Evolutionary conservation across 2,113 vertebrate species (phyloP).

Genomic region (Orientallactaga bullata): DNA sequence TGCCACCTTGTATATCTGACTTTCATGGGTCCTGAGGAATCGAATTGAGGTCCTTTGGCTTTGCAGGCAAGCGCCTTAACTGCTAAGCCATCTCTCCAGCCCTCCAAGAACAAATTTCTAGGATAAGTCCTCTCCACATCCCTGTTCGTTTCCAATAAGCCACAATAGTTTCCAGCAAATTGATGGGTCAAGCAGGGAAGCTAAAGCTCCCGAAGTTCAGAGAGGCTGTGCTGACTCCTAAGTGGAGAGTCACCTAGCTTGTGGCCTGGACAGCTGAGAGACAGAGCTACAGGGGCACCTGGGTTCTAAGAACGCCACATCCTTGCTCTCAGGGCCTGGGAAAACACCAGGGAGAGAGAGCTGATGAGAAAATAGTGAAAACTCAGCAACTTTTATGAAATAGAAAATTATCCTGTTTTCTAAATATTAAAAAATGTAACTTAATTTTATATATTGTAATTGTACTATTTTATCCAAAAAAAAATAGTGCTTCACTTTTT

Average conservation of each 20-base stretch:
- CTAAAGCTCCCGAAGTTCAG: background rate
- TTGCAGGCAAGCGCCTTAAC: too few relatives aligned
- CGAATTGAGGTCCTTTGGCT: too few relatives aligned
- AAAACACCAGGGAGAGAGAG: background rate
- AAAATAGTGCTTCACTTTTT: too few relatives aligned
- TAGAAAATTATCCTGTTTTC: background rate
- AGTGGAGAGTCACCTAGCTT: accelerated
- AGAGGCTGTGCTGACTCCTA: background rate
- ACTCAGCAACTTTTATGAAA: background rate
- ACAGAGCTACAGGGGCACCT: accelerated
- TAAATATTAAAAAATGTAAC: background rate
- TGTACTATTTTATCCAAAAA: constrained; percentile 16
- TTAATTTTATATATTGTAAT: constrained; percentile 36
- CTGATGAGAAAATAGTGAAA: background rate
- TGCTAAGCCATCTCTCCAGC: background rate
- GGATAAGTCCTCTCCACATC: background rate
- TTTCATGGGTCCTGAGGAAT: too few relatives aligned
- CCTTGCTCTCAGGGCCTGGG: background rate
- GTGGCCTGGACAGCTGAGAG: background rate
- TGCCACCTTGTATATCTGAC: too few relatives aligned
- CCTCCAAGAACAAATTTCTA: background rate
- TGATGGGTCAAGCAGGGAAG: background rate
- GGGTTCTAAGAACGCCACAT: accelerated
- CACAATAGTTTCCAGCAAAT: constrained; percentile 14
- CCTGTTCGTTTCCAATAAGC: background rate